These are phyloP conservation scores for Urosaurus nigricauda DNA, from an alignment of 2,797 vertebrate species.

Conservation along the genomic window DNA sequence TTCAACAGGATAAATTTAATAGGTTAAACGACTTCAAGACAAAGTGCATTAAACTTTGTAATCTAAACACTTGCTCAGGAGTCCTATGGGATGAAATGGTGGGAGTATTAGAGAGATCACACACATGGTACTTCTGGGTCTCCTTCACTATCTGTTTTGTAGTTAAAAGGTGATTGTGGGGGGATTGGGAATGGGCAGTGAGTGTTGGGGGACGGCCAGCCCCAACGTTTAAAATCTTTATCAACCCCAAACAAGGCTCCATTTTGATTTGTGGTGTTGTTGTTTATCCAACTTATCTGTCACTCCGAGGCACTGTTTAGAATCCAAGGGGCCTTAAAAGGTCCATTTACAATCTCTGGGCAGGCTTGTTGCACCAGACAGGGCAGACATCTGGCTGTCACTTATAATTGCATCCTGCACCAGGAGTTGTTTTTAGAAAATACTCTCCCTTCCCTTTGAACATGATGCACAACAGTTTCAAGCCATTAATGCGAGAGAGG, in stretches of 20 bases:
- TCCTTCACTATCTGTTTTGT: conserved; percentile 59
- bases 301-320: conserved; percentile 71
- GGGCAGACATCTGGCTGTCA: conserved; percentile 84
- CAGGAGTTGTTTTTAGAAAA: conserved; percentile 78
- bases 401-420: conserved; percentile 86
- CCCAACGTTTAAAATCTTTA: conserved; percentile 74
- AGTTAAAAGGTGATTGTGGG: conserved; percentile 19
- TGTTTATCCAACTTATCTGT: conserved; percentile 75
- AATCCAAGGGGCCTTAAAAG: conserved; percentile 70
- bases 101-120: conserved; percentile 61
- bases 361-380: conserved; percentile 80
- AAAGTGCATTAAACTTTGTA: conserved; percentile 47
- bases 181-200: neutral
- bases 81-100: conserved; percentile 61
- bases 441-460: conserved; percentile 82
- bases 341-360: conserved; percentile 82
- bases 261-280: conserved; percentile 71
- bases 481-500: conserved; percentile 73
- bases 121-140: conserved; percentile 43
- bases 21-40: conserved; percentile 39
- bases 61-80: conserved; percentile 47
- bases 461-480: conserved; percentile 79
- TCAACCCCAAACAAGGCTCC: conserved; percentile 52
- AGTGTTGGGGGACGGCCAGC: conserved; percentile 40
- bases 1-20: conserved; percentile 32